phyloP scores from a whole-genome alignment of 2,797 vertebrate species.

The Xiphorhynchus erythropygius region DNA sequence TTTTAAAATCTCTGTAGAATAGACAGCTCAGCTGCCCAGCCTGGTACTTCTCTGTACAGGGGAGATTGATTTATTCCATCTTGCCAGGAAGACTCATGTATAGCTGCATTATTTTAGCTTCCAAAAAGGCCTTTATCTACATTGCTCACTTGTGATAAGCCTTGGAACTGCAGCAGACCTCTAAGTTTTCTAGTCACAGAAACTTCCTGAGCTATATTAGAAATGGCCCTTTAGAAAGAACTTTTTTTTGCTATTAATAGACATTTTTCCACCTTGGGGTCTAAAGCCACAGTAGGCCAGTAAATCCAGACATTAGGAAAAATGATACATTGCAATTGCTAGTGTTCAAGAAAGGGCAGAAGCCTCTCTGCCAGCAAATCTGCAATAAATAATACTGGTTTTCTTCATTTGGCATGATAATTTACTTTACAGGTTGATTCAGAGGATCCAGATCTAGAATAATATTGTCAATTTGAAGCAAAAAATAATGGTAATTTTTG shows the following conservation, averaged over 20 bases:
- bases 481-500: not conserved
- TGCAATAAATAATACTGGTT: not conserved
- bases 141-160: not conserved
- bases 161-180: not conserved
- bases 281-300: not conserved
- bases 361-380: not conserved
- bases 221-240: not conserved
- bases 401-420: not conserved
- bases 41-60: not conserved
- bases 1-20: not conserved
- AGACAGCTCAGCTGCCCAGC: not conserved
- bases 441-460: not conserved
- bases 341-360: not conserved
- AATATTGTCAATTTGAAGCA: not conserved
- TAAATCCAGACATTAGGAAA: constrained; percentile 51
- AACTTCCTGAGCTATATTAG: not conserved
- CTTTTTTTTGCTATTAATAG: constrained; percentile 1
- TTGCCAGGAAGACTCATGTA: not conserved
- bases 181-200: not conserved
- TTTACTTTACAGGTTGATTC: not conserved
- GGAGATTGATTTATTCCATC: not conserved
- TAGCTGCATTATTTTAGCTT: not conserved
- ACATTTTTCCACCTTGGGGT: not conserved
- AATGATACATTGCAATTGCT: not conserved
- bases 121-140: not conserved